Evolutionary conservation across 2,113 vertebrate genomes (phyloP).

Genomic region (Crotalus tigris): DNA sequence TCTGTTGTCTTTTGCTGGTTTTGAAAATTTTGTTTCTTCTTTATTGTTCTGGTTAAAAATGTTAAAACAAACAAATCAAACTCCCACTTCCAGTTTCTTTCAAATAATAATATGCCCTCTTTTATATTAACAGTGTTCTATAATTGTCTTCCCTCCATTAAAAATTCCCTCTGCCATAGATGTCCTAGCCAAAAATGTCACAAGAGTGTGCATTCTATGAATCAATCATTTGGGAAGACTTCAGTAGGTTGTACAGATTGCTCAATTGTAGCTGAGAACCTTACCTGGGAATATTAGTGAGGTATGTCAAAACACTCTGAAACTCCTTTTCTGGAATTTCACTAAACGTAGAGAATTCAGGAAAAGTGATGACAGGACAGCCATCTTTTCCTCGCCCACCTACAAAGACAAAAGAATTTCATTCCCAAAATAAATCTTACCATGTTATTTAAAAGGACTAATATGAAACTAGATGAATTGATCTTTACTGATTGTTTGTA

Average conservation of each 20-base stretch:
- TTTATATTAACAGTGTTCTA: not conserved
- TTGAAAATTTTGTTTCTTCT: not conserved
- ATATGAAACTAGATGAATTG: not conserved
- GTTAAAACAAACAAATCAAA: not conserved
- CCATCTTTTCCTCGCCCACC: conserved; percentile 90
- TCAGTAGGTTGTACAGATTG: not conserved
- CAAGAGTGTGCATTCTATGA: not conserved
- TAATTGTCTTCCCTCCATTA: not conserved
- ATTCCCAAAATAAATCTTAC: not conserved
- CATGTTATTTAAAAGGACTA: not conserved
- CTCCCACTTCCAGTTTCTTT: not conserved
- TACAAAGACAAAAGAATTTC: conserved; percentile 54
- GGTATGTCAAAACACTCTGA: conserved; percentile 91
- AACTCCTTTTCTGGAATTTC: conserved; percentile 92
- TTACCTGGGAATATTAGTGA: conserved; percentile 93
- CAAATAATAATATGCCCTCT: not conserved
- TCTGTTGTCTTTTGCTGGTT: not conserved
- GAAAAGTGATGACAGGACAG: conserved; percentile 94
- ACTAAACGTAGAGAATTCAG: conserved; percentile 89
- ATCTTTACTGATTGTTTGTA: not conserved
- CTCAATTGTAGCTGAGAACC: not conserved
- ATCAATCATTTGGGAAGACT: not conserved
- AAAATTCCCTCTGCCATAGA: not conserved
- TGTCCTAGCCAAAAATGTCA: not conserved
- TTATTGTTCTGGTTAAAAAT: not conserved